Evolutionary conservation across 64 coral and sea anemone genomes (phyloP), one percentile per base, ranked within the genome.

Genomic region (Actinia equina): DNA sequence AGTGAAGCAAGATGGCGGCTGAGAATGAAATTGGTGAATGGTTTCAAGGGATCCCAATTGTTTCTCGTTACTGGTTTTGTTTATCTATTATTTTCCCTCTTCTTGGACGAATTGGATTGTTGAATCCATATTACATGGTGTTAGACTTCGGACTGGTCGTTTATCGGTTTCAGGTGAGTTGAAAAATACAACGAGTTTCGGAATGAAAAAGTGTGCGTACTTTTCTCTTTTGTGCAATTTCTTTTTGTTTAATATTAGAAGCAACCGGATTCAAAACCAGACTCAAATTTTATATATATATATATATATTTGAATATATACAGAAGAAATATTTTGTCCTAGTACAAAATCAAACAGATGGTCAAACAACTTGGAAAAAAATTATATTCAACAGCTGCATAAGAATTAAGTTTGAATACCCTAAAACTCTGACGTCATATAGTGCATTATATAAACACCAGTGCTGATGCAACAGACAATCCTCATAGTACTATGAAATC

Each of bases 31-130:
- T 98, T 1, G 96, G 93, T 85, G 93, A 88, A 41, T 98, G 96
- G 96, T 98, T 95, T 95, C 87, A 93, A 11, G 77, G 96, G 19
- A 95, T 98, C 46, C 96, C 96, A 0, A 83, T 98, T 46, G 82
- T 98, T 45, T 92, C 96, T 85, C 92, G 93, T 90, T 98, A 92
- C 90, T 98, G 96, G 96, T 98, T 98, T 90, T 93, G 86, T 11
- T 43, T 98, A 41, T 98, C 96, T 27, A 93, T 98, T 1, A 43
- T 92, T 18, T 98, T 98, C 59, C 93, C 96, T 27, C 89, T 98
- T 79, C 86, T 98, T 65, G 96, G 96, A 82, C 79, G 93, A 82
- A 61, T 98, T 79, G 96, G 96, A 6, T 59, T 98, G 2, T 63
- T 98, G 71, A 92, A 98, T 71, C 30, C 85, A 3, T 63, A 65